Conservation (phyloP, 2,113 vertebrate species). For the Anser brachyrhynchus region DNA sequence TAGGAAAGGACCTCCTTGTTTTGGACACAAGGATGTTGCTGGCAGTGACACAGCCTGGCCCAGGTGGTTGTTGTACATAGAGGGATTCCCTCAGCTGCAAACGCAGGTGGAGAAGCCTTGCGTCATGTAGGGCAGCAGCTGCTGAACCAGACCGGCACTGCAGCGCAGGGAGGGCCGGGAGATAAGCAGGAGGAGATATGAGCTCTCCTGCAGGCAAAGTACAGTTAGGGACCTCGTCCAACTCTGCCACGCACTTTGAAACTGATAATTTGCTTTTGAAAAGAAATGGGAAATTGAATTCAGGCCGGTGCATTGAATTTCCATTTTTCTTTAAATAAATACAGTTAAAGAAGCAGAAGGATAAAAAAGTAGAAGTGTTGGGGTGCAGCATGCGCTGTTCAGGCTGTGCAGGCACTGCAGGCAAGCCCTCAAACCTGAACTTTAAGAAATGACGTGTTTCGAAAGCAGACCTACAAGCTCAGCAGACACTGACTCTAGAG, state of each 20-base stretch:
- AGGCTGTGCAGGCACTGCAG: not conserved
- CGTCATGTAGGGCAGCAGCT: not conserved
- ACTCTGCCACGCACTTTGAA: not conserved
- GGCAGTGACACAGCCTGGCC: accelerated
- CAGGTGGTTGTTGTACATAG: not conserved
- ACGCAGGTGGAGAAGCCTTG: not conserved
- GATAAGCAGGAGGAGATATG: not conserved
- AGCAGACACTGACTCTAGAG: not conserved
- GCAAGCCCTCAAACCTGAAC: not conserved
- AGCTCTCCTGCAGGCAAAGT: not conserved
- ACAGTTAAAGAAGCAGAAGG: not conserved
- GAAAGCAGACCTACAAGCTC: not conserved
- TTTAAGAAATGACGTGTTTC: constrained; percentile 9
- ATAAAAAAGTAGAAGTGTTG: not conserved
- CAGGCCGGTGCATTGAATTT: accelerated
- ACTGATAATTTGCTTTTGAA: not conserved
- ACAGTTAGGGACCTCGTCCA: not conserved
- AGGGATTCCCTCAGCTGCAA: not conserved
- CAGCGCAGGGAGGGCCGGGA: not conserved
- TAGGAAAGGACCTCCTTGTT: not conserved
- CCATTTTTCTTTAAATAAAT: not conserved
- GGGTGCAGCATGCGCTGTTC: not conserved
- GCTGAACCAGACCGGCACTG: not conserved
- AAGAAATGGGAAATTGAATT: not conserved
- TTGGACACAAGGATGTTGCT: not conserved